phyloP scores from a whole-genome alignment of 2,113 vertebrate species.

The Laticauda laticaudata region DNA sequence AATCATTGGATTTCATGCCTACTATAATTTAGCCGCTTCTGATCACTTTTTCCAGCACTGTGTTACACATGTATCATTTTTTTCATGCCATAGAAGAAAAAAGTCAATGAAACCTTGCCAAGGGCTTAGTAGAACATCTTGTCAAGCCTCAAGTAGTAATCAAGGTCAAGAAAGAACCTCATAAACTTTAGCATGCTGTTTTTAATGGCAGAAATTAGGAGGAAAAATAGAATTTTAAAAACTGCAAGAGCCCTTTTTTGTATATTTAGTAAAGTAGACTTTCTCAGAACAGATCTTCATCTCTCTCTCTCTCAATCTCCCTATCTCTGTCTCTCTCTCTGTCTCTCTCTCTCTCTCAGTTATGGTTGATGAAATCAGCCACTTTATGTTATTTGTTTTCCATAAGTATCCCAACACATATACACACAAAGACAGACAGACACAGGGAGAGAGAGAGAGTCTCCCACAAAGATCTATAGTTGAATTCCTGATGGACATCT shows the following conservation, averaged over 20 bases:
- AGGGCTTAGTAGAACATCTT: not conserved
- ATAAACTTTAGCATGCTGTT: not conserved
- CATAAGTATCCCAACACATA: too few relatives aligned
- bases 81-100: not conserved
- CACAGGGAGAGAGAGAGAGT: too few relatives aligned
- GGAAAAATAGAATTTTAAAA: not conserved
- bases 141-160: not conserved
- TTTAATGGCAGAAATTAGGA: not conserved
- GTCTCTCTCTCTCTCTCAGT: too few relatives aligned
- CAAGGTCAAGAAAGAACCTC: not conserved
- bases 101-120: not conserved
- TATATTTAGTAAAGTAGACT: not conserved
- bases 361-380: too few relatives aligned
- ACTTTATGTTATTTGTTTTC: too few relatives aligned
- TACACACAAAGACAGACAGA: too few relatives aligned
- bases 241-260: not conserved
- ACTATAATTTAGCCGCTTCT: not conserved
- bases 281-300: not conserved
- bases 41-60: not conserved
- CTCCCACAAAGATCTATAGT: too few relatives aligned
- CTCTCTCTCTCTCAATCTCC: too few relatives aligned
- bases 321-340: too few relatives aligned
- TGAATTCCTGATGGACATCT: too few relatives aligned
- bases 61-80: not conserved
- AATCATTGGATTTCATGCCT: not conserved